A percentile compares a stretch with the other conserved stretches of the same genome.
Conservation (phyloP, 2,113 vertebrate species). For the Ophiodon elongatus region DNA sequence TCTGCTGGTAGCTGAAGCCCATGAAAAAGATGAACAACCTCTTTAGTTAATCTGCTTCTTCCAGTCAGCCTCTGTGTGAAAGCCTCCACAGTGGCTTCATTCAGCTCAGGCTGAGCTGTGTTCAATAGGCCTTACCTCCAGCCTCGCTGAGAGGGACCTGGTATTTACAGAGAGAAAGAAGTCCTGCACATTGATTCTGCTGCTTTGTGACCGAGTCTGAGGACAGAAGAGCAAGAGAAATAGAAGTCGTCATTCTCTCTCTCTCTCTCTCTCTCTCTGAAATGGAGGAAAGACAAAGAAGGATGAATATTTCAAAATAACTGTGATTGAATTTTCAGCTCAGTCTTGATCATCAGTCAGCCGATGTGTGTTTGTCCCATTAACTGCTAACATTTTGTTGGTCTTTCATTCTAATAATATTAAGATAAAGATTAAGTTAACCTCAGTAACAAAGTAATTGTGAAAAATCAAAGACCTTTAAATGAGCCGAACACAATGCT, state of each 20-base stretch:
- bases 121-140: constrained; percentile 36
- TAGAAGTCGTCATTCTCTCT: not conserved
- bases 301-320: too few relatives aligned
- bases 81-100: constrained; percentile 1
- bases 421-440: too few relatives aligned
- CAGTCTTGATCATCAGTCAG: too few relatives aligned
- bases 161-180: constrained; percentile 22
- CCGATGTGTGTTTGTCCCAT: too few relatives aligned
- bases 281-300: too few relatives aligned
- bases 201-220: too few relatives aligned
- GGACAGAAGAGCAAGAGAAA: not conserved
- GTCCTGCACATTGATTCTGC: constrained; percentile 3
- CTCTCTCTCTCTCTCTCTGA: too few relatives aligned
- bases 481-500: not conserved
- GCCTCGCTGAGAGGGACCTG: constrained; percentile 24
- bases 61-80: constrained; percentile 23
- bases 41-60: constrained; percentile 44
- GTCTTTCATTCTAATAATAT: too few relatives aligned
- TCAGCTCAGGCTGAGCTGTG: constrained; percentile 1
- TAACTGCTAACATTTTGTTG: too few relatives aligned
- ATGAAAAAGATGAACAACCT: constrained; percentile 40
- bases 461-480: constrained; percentile 3
- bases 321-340: too few relatives aligned
- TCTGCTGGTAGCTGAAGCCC: constrained; percentile 15
- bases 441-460: too few relatives aligned